Base-by-base conservation (phyloP, 2,888 invertebrate genomes). In the Tinea trinotella region DNA sequence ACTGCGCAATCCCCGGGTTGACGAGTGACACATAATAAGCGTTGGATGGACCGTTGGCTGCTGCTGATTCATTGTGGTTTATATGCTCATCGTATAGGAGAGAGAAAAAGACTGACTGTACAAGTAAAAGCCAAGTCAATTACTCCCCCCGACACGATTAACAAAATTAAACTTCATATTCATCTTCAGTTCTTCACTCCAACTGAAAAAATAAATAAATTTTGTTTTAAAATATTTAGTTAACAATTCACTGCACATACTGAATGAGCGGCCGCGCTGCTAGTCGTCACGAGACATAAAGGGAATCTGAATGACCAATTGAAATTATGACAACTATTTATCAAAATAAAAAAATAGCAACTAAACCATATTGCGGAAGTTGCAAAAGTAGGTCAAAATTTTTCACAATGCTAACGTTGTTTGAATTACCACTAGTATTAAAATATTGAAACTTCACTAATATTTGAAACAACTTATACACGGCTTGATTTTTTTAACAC, bases 51-150 rank as follows among this genome's bases (percentile, higher is more conserved):
- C 54, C n/a, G 22, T 19, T 57, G 15, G 12, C 10, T 53, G 18
- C 20, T 12, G 19, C 48, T 18, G 19, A 13, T n/a, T 18, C 12
- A 7, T 36, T 53, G 85, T 66, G 59, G 77, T 61, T 65, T 67
- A 74, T 71, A 87, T 88, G 87, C 80, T 78, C 70, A 78, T 80
- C 85, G 83, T 86, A 91, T 91, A 91, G 91, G 91, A 91, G 91
- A 91, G 91, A 91, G 91, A 91, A 91, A 91, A 91, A 91, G 91
- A 91, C 91, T 91, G 91, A 91, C 91, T 91, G 69, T 70, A 71
- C 66, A 68, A 62, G 64, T 76, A 62, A 70, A 76, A 90, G 90
- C 86, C 90, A 67, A 88, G 90, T 88, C 90, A 76, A 83, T 87
- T 88, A 24, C 90, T 90, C 90, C 84, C 90, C 85, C 90, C 91